A percentile compares a stretch with the other conserved stretches of the same genome.
phyloP scores from a whole-genome alignment of 2,888 invertebrate genomes.

The Eupithecia vulgata region DNA sequence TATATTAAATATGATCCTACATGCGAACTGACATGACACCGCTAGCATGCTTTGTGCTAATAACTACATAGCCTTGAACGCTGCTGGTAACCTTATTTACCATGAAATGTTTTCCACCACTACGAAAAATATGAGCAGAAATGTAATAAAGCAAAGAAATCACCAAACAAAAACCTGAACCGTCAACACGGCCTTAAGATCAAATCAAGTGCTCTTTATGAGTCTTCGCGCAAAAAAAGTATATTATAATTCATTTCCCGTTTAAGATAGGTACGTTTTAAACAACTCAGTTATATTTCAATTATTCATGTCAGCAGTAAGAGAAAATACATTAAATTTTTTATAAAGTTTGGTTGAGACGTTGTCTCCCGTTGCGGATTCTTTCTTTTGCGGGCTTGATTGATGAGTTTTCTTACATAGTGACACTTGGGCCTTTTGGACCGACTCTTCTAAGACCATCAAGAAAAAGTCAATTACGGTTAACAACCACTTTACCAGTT shows the following conservation, averaged over 20 bases:
- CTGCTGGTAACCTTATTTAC: conserved; percentile 10
- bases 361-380: conserved; percentile 64
- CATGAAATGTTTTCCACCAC: conserved; percentile 8
- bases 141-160: conserved; percentile 7
- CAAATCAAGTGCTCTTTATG: conserved; percentile 38
- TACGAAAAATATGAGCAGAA: conserved; percentile 6
- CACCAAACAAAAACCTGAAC: conserved; percentile 2
- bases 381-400: conserved; percentile 71
- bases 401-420: conserved; percentile 72
- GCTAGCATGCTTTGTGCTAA: conserved; percentile 47
- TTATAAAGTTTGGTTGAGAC: conserved; percentile 62
- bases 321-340: conserved; percentile 57
- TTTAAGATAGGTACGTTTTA: conserved; percentile 48
- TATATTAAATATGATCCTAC: conserved; percentile 39
- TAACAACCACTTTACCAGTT: conserved; percentile 51
- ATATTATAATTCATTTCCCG: conserved; percentile 42
- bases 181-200: conserved; percentile 37
- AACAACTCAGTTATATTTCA: conserved; percentile 59
- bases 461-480: conserved; percentile 61
- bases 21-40: conserved; percentile 33
- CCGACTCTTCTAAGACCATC: conserved; percentile 59
- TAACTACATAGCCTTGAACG: conserved; percentile 40
- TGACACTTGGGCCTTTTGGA: conserved; percentile 63
- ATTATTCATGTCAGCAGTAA: conserved; percentile 59
- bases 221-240: conserved; percentile 38